Base-by-base conservation (phyloP, 2,888 invertebrate species). In the Himalopsyche kuldschensis region DNA sequence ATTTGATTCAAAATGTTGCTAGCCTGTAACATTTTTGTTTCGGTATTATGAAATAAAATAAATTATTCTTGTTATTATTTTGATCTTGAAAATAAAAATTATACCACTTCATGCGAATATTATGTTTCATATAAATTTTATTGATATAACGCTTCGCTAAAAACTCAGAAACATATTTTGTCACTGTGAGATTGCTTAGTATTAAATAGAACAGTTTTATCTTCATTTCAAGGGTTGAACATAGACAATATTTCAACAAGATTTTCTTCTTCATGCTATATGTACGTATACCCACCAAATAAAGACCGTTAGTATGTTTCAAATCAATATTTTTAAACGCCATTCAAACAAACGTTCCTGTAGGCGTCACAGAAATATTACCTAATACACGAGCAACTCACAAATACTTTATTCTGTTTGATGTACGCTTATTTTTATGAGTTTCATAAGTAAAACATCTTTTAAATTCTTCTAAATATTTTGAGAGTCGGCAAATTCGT, bases 191-290 rank as follows among this genome's bases (percentile, higher is more conserved):
- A 81, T 84, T 81, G 81, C 81, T 81, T 47, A 48, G 63, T 77
- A 79, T 80, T 80, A 83, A 83, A 80, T 78, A 80, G 63, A 63
- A 55, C 78, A 76, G 75, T 55, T 78, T 78, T 78, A 75, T 81
- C 79, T 81, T 84, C 69, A 81, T 81, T 84, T 80, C 78, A 63
- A 81, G 79, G 83, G 81, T 78, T 78, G 69, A 78, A 55, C 79
- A 55, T 78, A 78, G 75, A 82, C 84, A 78, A 84, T 84, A 84
- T 82, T 84, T 84, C 81, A 82, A 75, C 47, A 31, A 55, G 47
- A 31, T 81, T 15, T 81, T 78, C 69, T 30, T 31, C 78, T 79
- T 31, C 78, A 20, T 75, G 17, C 11, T 46, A 24, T 5, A 30
- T 76, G 80, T 31, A 30, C 47, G 80, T 31, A 35, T 35, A 5